Evolutionary conservation across 2,797 vertebrate genomes (phyloP).

Genomic region (Alcedo atthis): DNA sequence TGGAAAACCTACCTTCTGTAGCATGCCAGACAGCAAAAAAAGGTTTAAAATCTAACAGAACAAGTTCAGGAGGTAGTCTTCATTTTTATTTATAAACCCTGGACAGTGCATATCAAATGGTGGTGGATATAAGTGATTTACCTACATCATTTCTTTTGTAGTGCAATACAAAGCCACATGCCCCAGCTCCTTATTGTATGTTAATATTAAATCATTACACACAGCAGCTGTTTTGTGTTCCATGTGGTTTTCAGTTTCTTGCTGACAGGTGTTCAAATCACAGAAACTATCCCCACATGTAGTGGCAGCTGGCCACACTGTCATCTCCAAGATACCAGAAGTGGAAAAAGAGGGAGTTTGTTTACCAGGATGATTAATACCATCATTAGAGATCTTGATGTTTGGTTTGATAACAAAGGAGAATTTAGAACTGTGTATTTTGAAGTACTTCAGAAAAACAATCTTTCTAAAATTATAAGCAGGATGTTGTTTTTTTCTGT

Average conservation of each 20-base stretch:
- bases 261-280: conserved; percentile 64
- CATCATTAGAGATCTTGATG: neutral
- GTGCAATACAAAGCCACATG: neutral
- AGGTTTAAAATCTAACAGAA: neutral
- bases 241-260: conserved; percentile 59
- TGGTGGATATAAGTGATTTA: neutral
- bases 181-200: neutral
- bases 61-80: neutral
- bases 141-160: neutral
- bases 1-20: neutral
- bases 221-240: conserved; percentile 48
- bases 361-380: neutral
- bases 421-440: neutral
- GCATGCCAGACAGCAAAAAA: neutral
- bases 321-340: conserved; percentile 18
- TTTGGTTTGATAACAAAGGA: neutral
- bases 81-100: neutral
- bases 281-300: conserved; percentile 42
- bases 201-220: conserved; percentile 61
- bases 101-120: neutral
- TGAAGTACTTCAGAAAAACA: neutral
- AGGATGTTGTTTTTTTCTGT: neutral
- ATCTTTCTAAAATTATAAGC: neutral
- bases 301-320: conserved; percentile 57
- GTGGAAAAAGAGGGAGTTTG: neutral